phyloP scores from a whole-genome alignment of 2,797 vertebrate species.

The Mus minutoides region DNA sequence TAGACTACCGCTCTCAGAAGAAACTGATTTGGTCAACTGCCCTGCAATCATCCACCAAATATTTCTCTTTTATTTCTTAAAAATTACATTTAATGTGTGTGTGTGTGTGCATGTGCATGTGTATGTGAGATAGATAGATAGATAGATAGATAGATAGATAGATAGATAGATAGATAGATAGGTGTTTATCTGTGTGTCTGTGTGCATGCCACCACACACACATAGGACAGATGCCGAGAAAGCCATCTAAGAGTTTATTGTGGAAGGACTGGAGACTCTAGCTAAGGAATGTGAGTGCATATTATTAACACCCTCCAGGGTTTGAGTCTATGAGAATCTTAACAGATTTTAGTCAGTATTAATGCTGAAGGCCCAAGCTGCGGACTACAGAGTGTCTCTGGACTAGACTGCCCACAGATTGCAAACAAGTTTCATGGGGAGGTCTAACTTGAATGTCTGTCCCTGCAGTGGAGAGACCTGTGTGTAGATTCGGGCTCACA shows the following conservation, averaged over 20 bases:
- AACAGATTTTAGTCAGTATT: neutral
- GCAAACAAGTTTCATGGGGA: neutral
- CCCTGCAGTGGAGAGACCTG: neutral
- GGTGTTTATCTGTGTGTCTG: neutral
- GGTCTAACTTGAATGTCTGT: neutral
- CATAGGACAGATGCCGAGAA: neutral
- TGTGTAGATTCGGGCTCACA: neutral
- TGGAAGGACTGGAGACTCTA: neutral
- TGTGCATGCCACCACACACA: neutral
- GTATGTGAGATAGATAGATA: neutral
- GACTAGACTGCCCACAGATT: neutral
- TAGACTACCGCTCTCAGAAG: neutral
- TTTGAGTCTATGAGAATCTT: neutral
- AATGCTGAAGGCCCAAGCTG: neutral
- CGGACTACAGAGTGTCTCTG: too few relatives aligned
- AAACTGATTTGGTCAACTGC: neutral
- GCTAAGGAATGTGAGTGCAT: neutral
- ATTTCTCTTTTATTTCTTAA: neutral
- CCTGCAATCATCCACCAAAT: neutral
- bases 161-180: too few relatives aligned
- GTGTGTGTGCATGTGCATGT: neutral
- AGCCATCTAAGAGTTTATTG: neutral
- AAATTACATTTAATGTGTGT: neutral
- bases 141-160: too few relatives aligned
- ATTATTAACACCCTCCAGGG: too few relatives aligned